Evolutionary conservation across 2,888 invertebrate genomes (phyloP), one percentile per base, ranked within the genome.

Genomic region (Caenorhabditis sinica): DNA sequence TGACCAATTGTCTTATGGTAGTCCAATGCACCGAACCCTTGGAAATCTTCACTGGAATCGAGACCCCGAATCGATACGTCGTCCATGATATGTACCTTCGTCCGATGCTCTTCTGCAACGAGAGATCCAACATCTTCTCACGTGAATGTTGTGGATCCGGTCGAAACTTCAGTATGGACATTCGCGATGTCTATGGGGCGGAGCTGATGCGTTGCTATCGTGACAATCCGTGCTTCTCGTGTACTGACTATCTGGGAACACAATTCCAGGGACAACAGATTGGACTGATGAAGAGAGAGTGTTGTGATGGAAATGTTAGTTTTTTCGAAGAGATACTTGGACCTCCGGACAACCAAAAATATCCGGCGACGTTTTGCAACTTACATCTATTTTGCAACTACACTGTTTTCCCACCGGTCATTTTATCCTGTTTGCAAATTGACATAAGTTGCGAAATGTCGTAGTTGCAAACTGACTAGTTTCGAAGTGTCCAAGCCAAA

Each of bases 81-180:
- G 72, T 80, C 5, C 72, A 80, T 45, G 80, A 80, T 23, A 80
- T 80, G 80, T 80, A 60, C 28, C 72, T 80, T 20, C 72, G 80
- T 36, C 80, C 73, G 11, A 28, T 80, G 60, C 65, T 80, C n/a
- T 80, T 53, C 36, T 72, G 73, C 30, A 60, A 56, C 43, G 80
- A 80, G n/a, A 33, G 58, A 20, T 80, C 80, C 36, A 76, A 68
- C 25, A 15, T 60, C 5, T 1, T 76, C 49, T 33, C 33, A 0
- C 45, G 76, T 0, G 58, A 68, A 9, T 58, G 45, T 33, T 30
- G 30, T 23, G 76, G 76, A 15, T 61, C 60, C 2, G 60, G 60
- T 9, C n/a, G 76, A 0, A 66, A 76, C 20, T 76, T 76, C n/a
- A 43, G 20, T 11, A 76, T 76, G 76, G 76, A 76, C 1, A 76